phyloP scores from a whole-genome alignment of 2,113 vertebrate genomes.

The Todiramphus chloris region DNA sequence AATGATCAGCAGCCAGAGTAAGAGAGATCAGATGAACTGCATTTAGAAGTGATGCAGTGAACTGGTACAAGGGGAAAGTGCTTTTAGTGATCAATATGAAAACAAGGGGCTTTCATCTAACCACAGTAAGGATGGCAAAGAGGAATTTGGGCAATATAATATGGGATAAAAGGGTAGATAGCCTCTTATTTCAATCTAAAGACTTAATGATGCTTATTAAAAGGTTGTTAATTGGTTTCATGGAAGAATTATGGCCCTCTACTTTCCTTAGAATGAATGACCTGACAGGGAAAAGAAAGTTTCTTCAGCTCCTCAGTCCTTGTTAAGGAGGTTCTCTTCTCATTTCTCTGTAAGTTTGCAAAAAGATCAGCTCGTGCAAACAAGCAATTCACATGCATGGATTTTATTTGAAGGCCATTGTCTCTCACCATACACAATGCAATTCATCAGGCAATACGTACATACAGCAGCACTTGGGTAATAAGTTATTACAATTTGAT shows the following conservation, averaged over 20 bases:
- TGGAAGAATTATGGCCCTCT: constrained; percentile 43
- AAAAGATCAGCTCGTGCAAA: not conserved
- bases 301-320: not conserved
- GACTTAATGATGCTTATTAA: constrained; percentile 73
- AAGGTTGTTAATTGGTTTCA: constrained; percentile 60
- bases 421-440: not conserved
- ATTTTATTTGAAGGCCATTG: not conserved
- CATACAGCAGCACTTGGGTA: not conserved
- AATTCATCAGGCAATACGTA: not conserved
- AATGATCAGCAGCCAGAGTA: constrained; percentile 22
- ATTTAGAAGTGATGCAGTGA: constrained; percentile 41
- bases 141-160: constrained; percentile 59
- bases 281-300: not conserved
- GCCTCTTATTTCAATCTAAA: constrained; percentile 57
- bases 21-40: constrained; percentile 61
- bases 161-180: constrained; percentile 56
- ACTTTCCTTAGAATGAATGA: constrained; percentile 3
- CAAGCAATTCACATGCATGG: not conserved
- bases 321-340: not conserved
- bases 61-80: constrained; percentile 30
- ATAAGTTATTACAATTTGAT: not conserved
- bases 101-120: constrained; percentile 58
- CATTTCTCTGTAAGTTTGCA: not conserved
- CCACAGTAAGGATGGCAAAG: constrained; percentile 28
- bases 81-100: constrained; percentile 62